Conservation (phyloP, 2,888 invertebrate species). For the Eulithis testata region DNA sequence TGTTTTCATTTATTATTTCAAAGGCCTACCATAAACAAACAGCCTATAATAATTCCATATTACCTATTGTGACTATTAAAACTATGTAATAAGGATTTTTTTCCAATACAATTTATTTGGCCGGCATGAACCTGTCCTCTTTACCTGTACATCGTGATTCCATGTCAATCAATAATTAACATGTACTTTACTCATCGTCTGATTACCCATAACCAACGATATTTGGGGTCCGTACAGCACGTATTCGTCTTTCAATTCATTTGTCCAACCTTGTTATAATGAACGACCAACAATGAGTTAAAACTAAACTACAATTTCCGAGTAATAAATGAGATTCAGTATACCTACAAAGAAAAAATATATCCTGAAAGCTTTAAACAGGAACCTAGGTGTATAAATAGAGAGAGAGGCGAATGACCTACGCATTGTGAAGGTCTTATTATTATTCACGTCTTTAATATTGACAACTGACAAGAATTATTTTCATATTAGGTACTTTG, state of each 20-base stretch:
- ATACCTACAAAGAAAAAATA: conserved; percentile 21
- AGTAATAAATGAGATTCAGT: conserved; percentile 13
- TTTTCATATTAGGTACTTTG: not conserved
- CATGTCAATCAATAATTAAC: too few species aligned
- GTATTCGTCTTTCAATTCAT: not conserved
- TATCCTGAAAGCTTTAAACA: conserved; percentile 41
- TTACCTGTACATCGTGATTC: too few species aligned
- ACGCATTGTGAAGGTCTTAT: conserved; percentile 54
- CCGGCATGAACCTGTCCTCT: too few species aligned
- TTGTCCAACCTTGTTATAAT: conserved; percentile 14
- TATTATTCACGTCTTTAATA: not conserved
- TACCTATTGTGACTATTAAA: too few species aligned
- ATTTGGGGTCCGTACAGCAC: too few species aligned
- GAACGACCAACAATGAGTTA: conserved; percentile 21
- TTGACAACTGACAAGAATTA: conserved; percentile 6
- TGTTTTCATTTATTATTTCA: conserved; percentile 9
- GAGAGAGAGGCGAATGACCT: conserved; percentile 65
- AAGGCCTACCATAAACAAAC: not conserved
- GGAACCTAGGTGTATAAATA: conserved; percentile 56
- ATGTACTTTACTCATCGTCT: too few species aligned
- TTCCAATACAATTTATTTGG: too few species aligned
- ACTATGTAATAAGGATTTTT: too few species aligned
- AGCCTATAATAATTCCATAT: too few species aligned
- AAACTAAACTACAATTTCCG: conserved; percentile 21
- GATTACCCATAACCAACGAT: too few species aligned